Evolutionary conservation across 2,113 vertebrate genomes (phyloP).

Genomic region (Lethenteron camtschaticum): DNA sequence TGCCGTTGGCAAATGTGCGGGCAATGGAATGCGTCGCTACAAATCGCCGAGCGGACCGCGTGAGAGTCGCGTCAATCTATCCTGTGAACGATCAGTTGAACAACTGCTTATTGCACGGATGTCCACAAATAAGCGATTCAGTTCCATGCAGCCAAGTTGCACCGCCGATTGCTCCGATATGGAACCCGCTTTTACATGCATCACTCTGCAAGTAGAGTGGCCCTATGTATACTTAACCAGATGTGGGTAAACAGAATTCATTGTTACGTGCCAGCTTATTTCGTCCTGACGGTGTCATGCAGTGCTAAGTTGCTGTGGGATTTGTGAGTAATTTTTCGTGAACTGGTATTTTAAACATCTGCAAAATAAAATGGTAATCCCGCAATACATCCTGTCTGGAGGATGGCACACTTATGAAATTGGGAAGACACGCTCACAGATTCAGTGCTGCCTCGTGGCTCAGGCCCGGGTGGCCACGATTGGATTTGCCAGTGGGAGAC

Average conservation of each 20-base stretch:
- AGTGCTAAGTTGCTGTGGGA: neutral
- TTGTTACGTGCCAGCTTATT: neutral
- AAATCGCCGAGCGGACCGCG: too few relatives aligned
- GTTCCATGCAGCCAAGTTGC: slow-evolving; percentile 3
- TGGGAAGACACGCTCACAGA: too few relatives aligned
- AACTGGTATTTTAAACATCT: neutral
- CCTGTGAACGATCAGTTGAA: too few relatives aligned
- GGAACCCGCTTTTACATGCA: neutral
- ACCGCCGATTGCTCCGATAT: neutral
- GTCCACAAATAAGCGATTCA: neutral
- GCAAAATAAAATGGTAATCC: neutral
- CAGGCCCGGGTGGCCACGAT: neutral
- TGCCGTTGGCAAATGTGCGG: too few relatives aligned
- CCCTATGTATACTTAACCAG: neutral
- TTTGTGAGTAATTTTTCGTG: neutral
- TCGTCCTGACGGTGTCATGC: neutral
- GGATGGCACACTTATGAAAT: too few relatives aligned
- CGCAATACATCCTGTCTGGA: too few relatives aligned
- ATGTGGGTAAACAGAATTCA: neutral
- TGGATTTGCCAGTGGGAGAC: neutral
- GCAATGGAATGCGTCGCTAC: too few relatives aligned
- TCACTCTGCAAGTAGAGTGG: neutral
- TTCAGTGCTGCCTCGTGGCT: too few relatives aligned
- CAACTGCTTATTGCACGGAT: neutral
- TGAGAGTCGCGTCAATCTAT: too few relatives aligned